Conservation (phyloP, 2,113 vertebrate genomes). For the Antennarius striatus region DNA sequence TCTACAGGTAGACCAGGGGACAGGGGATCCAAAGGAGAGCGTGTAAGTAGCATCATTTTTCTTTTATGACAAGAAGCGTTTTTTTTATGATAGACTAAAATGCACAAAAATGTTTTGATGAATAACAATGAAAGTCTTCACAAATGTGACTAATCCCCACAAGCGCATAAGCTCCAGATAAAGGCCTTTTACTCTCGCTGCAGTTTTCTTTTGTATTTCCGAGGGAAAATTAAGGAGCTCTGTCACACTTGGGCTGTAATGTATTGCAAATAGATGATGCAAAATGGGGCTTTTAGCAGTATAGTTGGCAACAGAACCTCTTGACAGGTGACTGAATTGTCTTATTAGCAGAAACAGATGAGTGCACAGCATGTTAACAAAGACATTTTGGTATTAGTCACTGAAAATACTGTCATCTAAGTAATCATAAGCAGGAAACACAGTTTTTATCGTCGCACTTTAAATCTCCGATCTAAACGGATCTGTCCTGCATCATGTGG, state of each 20-base stretch:
- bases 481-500: background rate
- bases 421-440: background rate
- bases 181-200: slow-evolving; percentile 52
- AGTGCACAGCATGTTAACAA: slow-evolving; percentile 27
- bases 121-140: slow-evolving; percentile 58
- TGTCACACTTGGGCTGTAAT: slow-evolving; percentile 59
- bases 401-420: background rate
- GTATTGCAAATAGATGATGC: slow-evolving; percentile 51
- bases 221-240: slow-evolving; percentile 41
- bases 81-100: slow-evolving; percentile 36
- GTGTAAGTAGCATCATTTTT: slow-evolving; percentile 79
- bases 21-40: slow-evolving; percentile 96
- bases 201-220: slow-evolving; percentile 56
- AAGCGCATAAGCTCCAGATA: slow-evolving; percentile 56
- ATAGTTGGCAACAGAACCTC: slow-evolving; percentile 19
- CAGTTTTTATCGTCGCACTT: background rate
- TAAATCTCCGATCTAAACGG: background rate
- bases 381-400: background rate
- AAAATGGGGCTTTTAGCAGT: slow-evolving; percentile 49
- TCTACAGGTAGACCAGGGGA: slow-evolving; percentile 87
- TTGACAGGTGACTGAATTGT: slow-evolving; percentile 40
- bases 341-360: slow-evolving; percentile 33
- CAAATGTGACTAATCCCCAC: slow-evolving; percentile 64
- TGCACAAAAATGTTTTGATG: slow-evolving; percentile 40
- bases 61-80: slow-evolving; percentile 21